These are phyloP conservation scores for Notolabrus celidotus DNA, from an alignment of 2,797 vertebrate genomes.

Conservation along the genomic window DNA sequence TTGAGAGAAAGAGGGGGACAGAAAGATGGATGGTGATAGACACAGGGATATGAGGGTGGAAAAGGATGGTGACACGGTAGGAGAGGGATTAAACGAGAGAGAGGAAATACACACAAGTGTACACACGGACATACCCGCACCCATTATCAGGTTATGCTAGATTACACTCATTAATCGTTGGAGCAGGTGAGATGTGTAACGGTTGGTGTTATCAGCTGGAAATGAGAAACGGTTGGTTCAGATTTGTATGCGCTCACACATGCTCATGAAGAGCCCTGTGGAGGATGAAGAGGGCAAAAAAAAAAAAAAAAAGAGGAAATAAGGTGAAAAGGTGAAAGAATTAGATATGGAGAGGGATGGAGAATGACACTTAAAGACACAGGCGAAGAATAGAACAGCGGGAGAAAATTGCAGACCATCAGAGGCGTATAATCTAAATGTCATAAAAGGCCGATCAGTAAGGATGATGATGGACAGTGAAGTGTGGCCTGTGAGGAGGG, in stretches of 20 bases:
- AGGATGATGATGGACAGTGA: slow-evolving; percentile 64
- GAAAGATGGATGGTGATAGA: slow-evolving; percentile 50
- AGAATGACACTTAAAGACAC: slow-evolving; percentile 53
- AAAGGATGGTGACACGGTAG: slow-evolving; percentile 19
- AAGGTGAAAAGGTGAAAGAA: slow-evolving; percentile 49
- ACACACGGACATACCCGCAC: slow-evolving; percentile 20
- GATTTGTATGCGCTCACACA: slow-evolving; percentile 46
- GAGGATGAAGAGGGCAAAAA: slow-evolving; percentile 17
- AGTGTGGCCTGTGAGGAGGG: slow-evolving; percentile 42
- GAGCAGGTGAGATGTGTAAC: slow-evolving; percentile 78
- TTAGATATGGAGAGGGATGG: slow-evolving; percentile 40
- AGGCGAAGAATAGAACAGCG: slow-evolving; percentile 50
- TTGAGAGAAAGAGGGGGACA: slow-evolving; percentile 23
- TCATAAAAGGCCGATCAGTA: slow-evolving; percentile 64
- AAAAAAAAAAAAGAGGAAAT: slow-evolving; percentile 50
- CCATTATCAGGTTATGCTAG: slow-evolving; percentile 78
- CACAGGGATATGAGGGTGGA: slow-evolving; percentile 24
- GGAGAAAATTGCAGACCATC: slow-evolving; percentile 40
- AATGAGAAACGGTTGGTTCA: slow-evolving; percentile 71
- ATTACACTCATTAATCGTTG: slow-evolving; percentile 79
- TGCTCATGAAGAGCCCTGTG: slow-evolving; percentile 26
- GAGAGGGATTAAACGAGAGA: slow-evolving; percentile 18
- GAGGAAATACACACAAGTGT: slow-evolving; percentile 5
- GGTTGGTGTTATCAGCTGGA: slow-evolving; percentile 73
- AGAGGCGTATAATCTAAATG: slow-evolving; percentile 60